Percentiles rank a stretch among this genome's conserved stretches.
These are phyloP conservation scores for Euproctis similis DNA, from an alignment of 2,888 invertebrate genomes.

Conservation along the genomic window DNA sequence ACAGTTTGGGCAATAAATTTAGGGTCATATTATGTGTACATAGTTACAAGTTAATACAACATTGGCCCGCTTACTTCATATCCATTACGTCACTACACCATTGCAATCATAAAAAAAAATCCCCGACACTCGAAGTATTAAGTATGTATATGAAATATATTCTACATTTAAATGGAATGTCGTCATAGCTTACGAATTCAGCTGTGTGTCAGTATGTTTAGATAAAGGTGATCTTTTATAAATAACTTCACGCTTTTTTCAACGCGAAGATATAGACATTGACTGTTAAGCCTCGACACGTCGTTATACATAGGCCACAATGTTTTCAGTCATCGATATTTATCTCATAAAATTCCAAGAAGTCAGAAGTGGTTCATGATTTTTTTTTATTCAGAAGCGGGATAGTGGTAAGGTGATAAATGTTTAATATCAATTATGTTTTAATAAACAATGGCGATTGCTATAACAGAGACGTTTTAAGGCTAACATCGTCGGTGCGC, in stretches of 20 bases:
- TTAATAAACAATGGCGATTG: slow-evolving; percentile 25
- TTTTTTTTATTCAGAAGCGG: too few species aligned
- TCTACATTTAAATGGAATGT: background rate
- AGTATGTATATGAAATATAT: background rate
- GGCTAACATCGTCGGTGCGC: slow-evolving; percentile 16
- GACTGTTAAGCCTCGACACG: too few species aligned
- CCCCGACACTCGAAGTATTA: slow-evolving; percentile 1
- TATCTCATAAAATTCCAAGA: too few species aligned
- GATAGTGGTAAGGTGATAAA: too few species aligned
- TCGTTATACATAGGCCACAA: too few species aligned
- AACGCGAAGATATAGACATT: too few species aligned
- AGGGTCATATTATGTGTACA: background rate
- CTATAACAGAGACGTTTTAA: slow-evolving; percentile 19
- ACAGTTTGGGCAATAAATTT: too few species aligned
- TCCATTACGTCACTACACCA: slow-evolving; percentile 22
- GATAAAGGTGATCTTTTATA: too few species aligned
- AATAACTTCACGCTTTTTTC: too few species aligned
- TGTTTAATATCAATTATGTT: slow-evolving; percentile 18
- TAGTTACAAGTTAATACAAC: slow-evolving; percentile 9
- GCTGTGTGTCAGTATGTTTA: background rate
- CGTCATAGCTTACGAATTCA: background rate
- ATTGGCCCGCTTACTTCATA: slow-evolving; percentile 19
- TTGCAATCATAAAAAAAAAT: slow-evolving; percentile 19
- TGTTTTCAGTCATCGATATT: too few species aligned
- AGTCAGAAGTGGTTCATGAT: too few species aligned